A percentile compares a stretch with the other conserved stretches of the same genome.
phyloP scores from a whole-genome alignment of 2,113 vertebrate species.

The Coregonus clupeaformis region DNA sequence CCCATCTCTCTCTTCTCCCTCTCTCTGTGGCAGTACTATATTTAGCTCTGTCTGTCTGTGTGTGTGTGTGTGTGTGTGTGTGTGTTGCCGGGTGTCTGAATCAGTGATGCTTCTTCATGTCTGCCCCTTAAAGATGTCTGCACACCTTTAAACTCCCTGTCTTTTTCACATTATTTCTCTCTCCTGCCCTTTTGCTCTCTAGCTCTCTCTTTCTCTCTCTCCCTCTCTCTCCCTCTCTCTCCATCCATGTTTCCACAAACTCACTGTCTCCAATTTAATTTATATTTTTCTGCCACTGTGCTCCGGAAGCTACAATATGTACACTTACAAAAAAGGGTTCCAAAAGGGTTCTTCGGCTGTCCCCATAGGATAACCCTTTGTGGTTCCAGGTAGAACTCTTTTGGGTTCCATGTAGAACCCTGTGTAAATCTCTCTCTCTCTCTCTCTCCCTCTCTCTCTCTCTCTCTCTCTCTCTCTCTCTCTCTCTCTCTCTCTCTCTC shows the following conservation, averaged over 20 bases:
- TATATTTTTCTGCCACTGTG: not conserved
- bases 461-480: too few relatives aligned
- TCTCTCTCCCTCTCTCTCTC: too few relatives aligned
- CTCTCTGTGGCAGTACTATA: slow-evolving; percentile 52
- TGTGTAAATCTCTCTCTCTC: too few relatives aligned
- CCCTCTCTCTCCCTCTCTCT: slow-evolving; percentile 27
- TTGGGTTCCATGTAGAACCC: too few relatives aligned
- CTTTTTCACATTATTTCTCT: slow-evolving; percentile 23
- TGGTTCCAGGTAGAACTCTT: too few relatives aligned
- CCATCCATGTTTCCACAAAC: not conserved
- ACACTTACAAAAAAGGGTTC: too few relatives aligned
- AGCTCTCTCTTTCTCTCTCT: slow-evolving; percentile 34
- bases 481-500: too few relatives aligned
- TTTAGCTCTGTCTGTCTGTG: slow-evolving; percentile 57
- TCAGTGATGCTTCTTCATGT: slow-evolving; percentile 3
- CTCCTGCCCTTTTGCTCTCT: slow-evolving; percentile 19
- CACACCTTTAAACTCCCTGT: slow-evolving; percentile 20
- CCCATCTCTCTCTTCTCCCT: slow-evolving; percentile 19
- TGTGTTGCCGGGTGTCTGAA: slow-evolving; percentile 20
- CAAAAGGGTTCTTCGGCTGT: too few relatives aligned
- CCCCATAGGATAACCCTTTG: too few relatives aligned
- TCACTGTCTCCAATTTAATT: slow-evolving; percentile 8
- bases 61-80: slow-evolving; percentile 35
- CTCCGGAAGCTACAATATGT: not conserved
- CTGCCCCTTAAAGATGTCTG: not conserved